phyloP scores from a whole-genome alignment of 2,797 vertebrate genomes.

The Poeciliopsis turneri region DNA sequence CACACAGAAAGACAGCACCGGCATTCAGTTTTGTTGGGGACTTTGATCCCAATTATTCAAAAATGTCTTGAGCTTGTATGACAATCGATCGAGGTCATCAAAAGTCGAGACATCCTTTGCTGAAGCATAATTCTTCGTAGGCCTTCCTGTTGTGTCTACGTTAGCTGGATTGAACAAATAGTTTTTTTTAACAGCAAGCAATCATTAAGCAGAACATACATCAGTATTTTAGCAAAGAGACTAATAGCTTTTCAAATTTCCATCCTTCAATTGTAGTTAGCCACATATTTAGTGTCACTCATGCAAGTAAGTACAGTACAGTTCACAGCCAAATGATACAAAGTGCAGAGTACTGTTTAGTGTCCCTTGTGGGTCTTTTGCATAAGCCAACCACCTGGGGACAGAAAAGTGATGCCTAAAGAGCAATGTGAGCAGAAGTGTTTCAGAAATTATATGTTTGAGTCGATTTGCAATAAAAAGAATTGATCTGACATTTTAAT shows the following conservation, averaged over 20 bases:
- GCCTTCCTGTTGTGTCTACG: background rate
- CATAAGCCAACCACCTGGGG: constrained; percentile 31
- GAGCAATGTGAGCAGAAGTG: constrained; percentile 54
- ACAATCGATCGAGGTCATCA: background rate
- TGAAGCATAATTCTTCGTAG: background rate
- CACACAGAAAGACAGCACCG: background rate
- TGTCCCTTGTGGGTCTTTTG: background rate
- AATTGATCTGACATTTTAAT: constrained; percentile 56
- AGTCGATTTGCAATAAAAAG: constrained; percentile 52
- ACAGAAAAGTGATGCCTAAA: constrained; percentile 56
- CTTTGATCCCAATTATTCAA: background rate
- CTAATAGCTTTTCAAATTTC: background rate
- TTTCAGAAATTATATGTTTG: constrained; percentile 33
- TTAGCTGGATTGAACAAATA: background rate
- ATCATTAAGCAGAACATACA: background rate
- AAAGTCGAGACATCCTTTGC: background rate
- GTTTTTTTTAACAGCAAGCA: background rate
- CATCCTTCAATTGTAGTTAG: background rate
- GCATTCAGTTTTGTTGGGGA: background rate
- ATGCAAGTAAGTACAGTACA: background rate
- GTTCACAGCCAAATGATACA: background rate
- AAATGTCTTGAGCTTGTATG: background rate
- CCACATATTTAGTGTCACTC: background rate
- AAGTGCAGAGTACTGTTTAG: background rate
- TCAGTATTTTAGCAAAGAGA: background rate